A percentile compares a stretch with the other conserved stretches of the same genome.
phyloP scores from a whole-genome alignment of 2,888 invertebrate species.

The Griposia aprilina region DNA sequence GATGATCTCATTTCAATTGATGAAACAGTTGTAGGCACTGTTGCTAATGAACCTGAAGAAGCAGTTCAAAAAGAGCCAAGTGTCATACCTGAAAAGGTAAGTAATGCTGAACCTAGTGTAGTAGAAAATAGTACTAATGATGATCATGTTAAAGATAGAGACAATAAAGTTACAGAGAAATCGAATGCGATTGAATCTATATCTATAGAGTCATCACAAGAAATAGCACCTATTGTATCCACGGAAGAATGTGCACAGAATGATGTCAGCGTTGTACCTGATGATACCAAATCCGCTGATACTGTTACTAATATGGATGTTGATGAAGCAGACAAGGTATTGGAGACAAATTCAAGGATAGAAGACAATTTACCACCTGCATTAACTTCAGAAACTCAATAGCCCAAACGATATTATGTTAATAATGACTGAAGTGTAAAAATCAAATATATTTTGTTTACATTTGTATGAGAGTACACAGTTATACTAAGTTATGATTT shows the following conservation, averaged over 20 bases:
- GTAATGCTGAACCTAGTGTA: slow-evolving; percentile 18
- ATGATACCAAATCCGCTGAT: slow-evolving; percentile 21
- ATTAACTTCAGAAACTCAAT: slow-evolving; percentile 19
- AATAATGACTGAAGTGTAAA: slow-evolving; percentile 44
- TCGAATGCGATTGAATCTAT: slow-evolving; percentile 20
- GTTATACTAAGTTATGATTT: slow-evolving; percentile 3
- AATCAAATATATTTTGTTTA: slow-evolving; percentile 21
- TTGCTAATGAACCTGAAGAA: slow-evolving; percentile 48
- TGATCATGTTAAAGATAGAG: slow-evolving; percentile 16
- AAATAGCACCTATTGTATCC: slow-evolving; percentile 11
- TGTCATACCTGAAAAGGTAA: slow-evolving; percentile 8
- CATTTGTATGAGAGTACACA: slow-evolving; percentile 22
- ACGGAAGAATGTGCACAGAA: not conserved
- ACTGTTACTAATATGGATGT: slow-evolving; percentile 52
- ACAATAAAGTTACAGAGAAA: slow-evolving; percentile 25
- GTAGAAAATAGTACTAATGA: slow-evolving; percentile 25
- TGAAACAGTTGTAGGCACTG: slow-evolving; percentile 68
- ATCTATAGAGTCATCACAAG: slow-evolving; percentile 42
- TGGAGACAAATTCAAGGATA: slow-evolving; percentile 9
- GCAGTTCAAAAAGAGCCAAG: slow-evolving; percentile 32
- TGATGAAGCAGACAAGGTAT: slow-evolving; percentile 34
- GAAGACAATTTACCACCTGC: slow-evolving; percentile 21
- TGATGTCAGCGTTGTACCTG: slow-evolving; percentile 6
- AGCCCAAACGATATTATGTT: slow-evolving; percentile 9
- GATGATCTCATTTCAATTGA: slow-evolving; percentile 75